Conservation (phyloP, 1,140 invertebrate species). For the Neodiprion virginianus region DNA sequence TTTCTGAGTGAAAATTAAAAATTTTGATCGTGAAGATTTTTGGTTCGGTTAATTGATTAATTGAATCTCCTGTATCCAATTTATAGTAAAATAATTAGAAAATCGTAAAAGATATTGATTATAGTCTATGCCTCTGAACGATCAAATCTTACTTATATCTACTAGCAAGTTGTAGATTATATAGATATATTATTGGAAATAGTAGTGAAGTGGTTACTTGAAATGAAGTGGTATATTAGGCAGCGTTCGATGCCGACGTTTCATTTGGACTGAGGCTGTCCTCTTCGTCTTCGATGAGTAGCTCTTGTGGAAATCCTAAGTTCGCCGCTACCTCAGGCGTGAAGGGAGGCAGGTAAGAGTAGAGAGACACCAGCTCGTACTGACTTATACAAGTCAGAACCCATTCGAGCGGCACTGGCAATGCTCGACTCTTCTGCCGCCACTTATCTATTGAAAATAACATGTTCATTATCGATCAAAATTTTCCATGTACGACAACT, state of each 20-base stretch:
- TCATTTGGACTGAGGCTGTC: not conserved
- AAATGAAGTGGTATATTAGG: not conserved
- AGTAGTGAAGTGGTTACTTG: too few relatives aligned
- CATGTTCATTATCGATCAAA: too few relatives aligned
- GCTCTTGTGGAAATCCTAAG: slow-evolving; percentile 31
- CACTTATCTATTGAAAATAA: slow-evolving; percentile 27
- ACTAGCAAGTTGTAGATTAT: not conserved
- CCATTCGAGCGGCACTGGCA: slow-evolving; percentile 42
- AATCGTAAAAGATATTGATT: too few relatives aligned
- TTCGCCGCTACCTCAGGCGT: slow-evolving; percentile 22
- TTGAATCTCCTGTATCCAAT: too few relatives aligned
- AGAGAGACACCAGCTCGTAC: slow-evolving; percentile 41
- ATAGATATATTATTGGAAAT: not conserved
- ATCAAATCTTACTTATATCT: not conserved
- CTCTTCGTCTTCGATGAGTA: not conserved
- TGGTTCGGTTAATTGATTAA: too few relatives aligned
- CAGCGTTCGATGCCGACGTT: not conserved
- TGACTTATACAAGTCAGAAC: slow-evolving; percentile 46
- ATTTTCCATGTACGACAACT: too few relatives aligned
- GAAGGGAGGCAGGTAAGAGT: slow-evolving; percentile 32
- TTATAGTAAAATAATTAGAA: too few relatives aligned
- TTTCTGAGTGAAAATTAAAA: too few relatives aligned
- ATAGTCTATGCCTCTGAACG: too few relatives aligned
- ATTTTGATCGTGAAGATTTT: too few relatives aligned
- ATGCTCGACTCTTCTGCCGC: slow-evolving; percentile 28